A percentile compares a stretch with the other conserved stretches of the same genome.
These are phyloP conservation scores for Lochmaea crataegi DNA, from an alignment of 2,888 invertebrate species.

Conservation along the genomic window DNA sequence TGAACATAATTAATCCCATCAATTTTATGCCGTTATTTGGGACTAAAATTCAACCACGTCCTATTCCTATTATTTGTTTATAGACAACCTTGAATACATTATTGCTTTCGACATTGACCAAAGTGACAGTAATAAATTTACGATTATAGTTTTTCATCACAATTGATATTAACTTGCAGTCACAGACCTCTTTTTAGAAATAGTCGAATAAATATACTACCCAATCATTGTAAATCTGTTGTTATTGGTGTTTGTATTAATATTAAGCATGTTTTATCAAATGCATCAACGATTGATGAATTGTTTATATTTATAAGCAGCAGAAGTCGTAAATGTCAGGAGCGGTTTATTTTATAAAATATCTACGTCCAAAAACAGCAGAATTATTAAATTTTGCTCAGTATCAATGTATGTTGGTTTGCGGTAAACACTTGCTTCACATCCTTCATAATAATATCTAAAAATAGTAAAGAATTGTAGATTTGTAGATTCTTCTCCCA, in stretches of 20 bases:
- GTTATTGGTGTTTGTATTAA: constrained; percentile 7
- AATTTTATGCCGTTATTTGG: not conserved
- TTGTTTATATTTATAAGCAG: not conserved
- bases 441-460: too few relatives aligned
- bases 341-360: not conserved
- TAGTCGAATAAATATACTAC: not conserved
- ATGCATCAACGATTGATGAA: constrained; percentile 11
- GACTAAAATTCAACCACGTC: not conserved
- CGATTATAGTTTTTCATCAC: not conserved
- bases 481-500: too few relatives aligned
- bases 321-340: constrained; percentile 4
- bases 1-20: too few relatives aligned
- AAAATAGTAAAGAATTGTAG: too few relatives aligned
- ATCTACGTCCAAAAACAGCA: too few relatives aligned
- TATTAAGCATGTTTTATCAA: not conserved
- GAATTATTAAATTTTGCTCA: too few relatives aligned
- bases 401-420: too few relatives aligned
- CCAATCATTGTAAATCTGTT: constrained; percentile 11
- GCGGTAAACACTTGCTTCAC: too few relatives aligned
- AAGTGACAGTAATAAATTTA: not conserved
- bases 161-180: not conserved
- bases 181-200: not conserved
- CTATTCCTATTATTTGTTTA: not conserved
- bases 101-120: not conserved
- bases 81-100: not conserved